Base-by-base conservation (phyloP, 2,113 vertebrate genomes). In the Tachycineta bicolor region DNA sequence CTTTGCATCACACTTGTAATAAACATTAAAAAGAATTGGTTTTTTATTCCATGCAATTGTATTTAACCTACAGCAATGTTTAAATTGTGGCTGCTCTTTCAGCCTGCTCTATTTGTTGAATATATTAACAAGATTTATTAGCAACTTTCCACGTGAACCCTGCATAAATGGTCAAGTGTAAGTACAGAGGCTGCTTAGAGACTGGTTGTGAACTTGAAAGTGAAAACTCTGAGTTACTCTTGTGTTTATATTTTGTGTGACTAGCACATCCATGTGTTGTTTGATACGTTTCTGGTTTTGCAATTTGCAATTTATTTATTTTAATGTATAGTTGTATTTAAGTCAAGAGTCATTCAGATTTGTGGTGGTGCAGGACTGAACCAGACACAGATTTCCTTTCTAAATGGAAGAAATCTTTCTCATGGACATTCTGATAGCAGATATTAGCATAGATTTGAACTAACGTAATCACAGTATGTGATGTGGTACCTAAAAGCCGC, bases 361-460 rank as follows among this genome's bases (percentile, higher is more conserved):
- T n/a, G n/a, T n/a, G n/a, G n/a, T n/a, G n/a, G n/a, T n/a, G n/a
- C n/a, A n/a, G n/a, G n/a, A n/a, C n/a, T n/a, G n/a, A n/a, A n/a
- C n/a, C n/a, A n/a, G n/a, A n/a, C n/a, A n/a, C 49, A 53, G 39
- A 9, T 93, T 96, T 94, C 55, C 56, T 80, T 81, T 76, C 82
- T 75, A 88, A 96, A 77, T 26, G 46, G 58, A 83, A 85, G 93
- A 83, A 39, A 10, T 89, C 25, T 91, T 47, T 73, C 56, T 94
- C n/a, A n/a, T 37, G 81, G 37, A 41, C n/a, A 78, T 87, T 47
- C 58, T 69, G 34, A 31, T 77, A 85, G 31, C 24, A 85, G 79
- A 94, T 86, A 60, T 79, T 21, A 91, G 24, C 31, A 22, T 50
- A 50, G 49, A 25, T 94, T 95, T 91, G 26, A 90, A 77, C 89